These are phyloP conservation scores for Hippocampus abdominalis DNA, from an alignment of 2,113 vertebrate genomes.

Conservation along the genomic window DNA sequence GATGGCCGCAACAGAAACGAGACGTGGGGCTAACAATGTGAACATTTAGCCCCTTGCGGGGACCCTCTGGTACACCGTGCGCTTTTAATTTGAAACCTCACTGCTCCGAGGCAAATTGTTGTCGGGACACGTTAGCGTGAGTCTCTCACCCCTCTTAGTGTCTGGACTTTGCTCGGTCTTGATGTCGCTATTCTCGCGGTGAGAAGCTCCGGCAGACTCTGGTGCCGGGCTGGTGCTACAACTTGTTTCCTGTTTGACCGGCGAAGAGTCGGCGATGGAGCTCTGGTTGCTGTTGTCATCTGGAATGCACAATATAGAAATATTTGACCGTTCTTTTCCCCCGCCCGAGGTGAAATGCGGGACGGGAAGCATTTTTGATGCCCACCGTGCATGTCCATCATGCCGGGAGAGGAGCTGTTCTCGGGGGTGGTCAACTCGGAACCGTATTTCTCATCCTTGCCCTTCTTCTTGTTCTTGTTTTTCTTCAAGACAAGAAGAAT, in stretches of 20 bases:
- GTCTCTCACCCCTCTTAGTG: conserved; percentile 70
- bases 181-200: conserved; percentile 74
- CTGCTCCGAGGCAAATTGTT: background rate
- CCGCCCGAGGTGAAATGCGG: background rate
- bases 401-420: conserved; percentile 95
- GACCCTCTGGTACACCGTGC: too few species aligned
- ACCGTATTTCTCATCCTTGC: conserved; percentile 93
- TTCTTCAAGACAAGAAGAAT: conserved; percentile 71
- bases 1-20: background rate
- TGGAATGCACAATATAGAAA: conserved; percentile 38
- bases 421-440: conserved; percentile 94
- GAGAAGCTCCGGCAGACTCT: conserved; percentile 72
- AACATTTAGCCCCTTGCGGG: background rate
- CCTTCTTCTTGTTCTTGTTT: conserved; percentile 94
- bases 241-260: conserved; percentile 93
- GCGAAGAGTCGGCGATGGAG: conserved; percentile 93
- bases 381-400: conserved; percentile 98
- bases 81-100: too few species aligned
- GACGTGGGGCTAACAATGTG: background rate
- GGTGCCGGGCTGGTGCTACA: conserved; percentile 90
- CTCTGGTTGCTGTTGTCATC: conserved; percentile 99
- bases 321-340: background rate
- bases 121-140: background rate
- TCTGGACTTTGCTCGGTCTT: conserved; percentile 85
- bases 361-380: background rate